Base-by-base conservation (phyloP, 2,888 invertebrate genomes). In the Monochamus alternatus region DNA sequence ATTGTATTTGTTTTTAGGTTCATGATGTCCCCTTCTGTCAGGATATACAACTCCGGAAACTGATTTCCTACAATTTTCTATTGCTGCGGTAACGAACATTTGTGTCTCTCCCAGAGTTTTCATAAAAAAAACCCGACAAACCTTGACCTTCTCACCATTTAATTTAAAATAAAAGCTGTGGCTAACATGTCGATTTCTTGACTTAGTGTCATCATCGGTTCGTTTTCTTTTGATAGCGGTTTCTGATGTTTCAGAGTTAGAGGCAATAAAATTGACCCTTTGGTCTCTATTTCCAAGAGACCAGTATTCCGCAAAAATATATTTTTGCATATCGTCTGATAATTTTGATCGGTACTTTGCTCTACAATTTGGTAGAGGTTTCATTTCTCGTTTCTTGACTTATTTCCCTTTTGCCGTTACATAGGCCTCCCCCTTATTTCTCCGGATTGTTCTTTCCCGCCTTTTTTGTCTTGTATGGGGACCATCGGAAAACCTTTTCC, bases 121-220 rank as follows among this genome's bases (percentile, higher is more conserved):
- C 44, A 62, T 59, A 62, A 79, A 79, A 72, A 80, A 81, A 73
- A 78, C 79, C 75, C 78, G 75, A 64, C 80, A 81, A 14, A 78
- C 79, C 67, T 63, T 31, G 58, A 81, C 69, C 70, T 74, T 76
- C 44, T 78, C 63, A n/a, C 77, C 79, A 74, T 74, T 38, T 58
- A 77, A 32, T 64, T 79, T 55, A 55, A 55, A 55, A 55, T 55
- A 55, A 55, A 55, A 55, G 55, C 55, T 5, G 12, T 55, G 55
- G 12, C 55, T 55, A 55, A 55, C 55, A 55, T 55, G 55, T 55
- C 55, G 55, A 10, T 55, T 55, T 55, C 55, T 55, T 55, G 55
- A 55, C 55, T n/a, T n/a, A 55, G 55, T 55, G 55, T 5, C 55
- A 55, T 55, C 55, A 55, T 55, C 55, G 55, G 55, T 55, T 55